A percentile compares a stretch with the other conserved stretches of the same genome.
phyloP scores from a whole-genome alignment of 2,888 invertebrate species.

The Pollenia labialis region DNA sequence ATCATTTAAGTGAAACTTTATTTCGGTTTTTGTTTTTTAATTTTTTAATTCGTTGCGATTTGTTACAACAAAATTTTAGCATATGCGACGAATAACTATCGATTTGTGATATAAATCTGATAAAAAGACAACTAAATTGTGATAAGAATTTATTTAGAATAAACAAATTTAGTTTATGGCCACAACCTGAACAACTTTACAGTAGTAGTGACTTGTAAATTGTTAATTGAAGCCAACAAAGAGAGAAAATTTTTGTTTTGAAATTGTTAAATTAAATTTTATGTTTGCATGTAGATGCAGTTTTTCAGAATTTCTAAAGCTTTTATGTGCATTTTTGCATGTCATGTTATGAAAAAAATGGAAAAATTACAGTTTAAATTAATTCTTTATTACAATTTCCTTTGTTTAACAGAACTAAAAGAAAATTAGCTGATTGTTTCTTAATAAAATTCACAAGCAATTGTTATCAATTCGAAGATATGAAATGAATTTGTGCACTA shows the following conservation, averaged over 20 bases:
- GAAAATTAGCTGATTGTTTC: background rate
- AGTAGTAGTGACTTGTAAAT: constrained; percentile 1
- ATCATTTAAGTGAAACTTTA: constrained; percentile 57
- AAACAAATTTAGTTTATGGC: constrained; percentile 18
- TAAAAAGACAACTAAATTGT: constrained; percentile 45
- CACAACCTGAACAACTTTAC: background rate
- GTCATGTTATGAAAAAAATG: background rate
- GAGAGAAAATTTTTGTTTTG: constrained; percentile 12
- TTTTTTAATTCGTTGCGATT: constrained; percentile 18
- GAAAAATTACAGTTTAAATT: background rate
- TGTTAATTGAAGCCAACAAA: constrained; percentile 1
- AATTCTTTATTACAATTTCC: constrained; percentile 1
- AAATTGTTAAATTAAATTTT: background rate
- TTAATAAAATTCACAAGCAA: background rate
- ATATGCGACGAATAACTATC: constrained; percentile 31
- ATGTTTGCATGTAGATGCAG: background rate
- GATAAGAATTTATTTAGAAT: constrained; percentile 18
- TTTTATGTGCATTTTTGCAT: constrained; percentile 16
- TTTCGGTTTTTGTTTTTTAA: constrained; percentile 4
- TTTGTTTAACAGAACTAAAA: constrained; percentile 20
- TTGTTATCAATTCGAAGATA: constrained; percentile 9
- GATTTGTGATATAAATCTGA: constrained; percentile 49
- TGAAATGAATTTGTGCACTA: background rate
- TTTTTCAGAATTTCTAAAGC: background rate
- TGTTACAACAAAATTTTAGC: background rate